Evolutionary conservation across 1,140 invertebrate genomes (phyloP).

Genomic region (Belonocnema kinseyi): DNA sequence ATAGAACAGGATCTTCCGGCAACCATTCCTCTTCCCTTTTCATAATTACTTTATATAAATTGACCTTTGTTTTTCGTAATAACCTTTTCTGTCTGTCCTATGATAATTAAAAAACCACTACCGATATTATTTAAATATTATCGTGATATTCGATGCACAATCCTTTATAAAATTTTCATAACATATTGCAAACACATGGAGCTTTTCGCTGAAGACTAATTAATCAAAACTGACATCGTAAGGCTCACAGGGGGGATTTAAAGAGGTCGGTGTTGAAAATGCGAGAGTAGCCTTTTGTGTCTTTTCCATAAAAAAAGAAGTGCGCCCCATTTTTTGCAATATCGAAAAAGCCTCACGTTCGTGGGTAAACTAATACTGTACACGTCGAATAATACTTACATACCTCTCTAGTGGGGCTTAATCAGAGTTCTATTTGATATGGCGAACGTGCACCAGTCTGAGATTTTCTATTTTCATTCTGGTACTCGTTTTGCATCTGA

Average conservation of each 20-base stretch:
- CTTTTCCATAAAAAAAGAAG: background rate
- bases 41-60: no score
- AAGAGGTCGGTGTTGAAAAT: background rate
- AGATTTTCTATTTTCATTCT: constrained; percentile 24
- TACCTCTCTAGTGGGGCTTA: background rate
- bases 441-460: background rate
- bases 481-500: background rate
- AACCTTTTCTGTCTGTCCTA: no score
- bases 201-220: background rate
- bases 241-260: background rate
- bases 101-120: no score
- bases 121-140: background rate
- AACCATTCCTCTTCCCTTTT: no score
- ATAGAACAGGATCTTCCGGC: no score
- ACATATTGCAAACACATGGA: background rate
- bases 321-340: background rate
- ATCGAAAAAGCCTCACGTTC: constrained; percentile 7
- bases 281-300: background rate
- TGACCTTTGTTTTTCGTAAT: no score
- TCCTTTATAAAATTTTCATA: background rate
- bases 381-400: constrained; percentile 1
- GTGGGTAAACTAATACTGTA: constrained; percentile 5
- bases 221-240: background rate
- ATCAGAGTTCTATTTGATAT: constrained; percentile 30
- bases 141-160: background rate